Evolutionary conservation across 2,888 invertebrate species (phyloP).

Genomic region (Troides aeacus): DNA sequence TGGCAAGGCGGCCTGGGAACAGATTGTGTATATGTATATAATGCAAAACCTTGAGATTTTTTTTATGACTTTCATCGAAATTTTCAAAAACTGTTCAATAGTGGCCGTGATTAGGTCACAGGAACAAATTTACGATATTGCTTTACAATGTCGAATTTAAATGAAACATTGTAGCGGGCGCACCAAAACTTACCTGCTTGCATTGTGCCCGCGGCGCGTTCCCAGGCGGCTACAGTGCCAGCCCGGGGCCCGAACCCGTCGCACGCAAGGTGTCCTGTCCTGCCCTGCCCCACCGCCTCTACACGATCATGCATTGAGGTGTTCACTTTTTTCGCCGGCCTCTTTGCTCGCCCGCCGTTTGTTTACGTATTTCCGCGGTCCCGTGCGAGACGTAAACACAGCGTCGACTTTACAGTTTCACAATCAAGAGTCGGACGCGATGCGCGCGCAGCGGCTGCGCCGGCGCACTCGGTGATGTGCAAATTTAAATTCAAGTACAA

Average conservation of each 20-base stretch:
- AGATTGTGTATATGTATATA: no score
- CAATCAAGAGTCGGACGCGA: conserved; percentile 21
- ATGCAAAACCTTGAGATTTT: no score
- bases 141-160: no score
- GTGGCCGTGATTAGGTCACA: no score
- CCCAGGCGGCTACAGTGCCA: conserved; percentile 38
- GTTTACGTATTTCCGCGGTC: conserved; percentile 26
- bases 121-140: no score
- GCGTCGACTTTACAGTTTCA: conserved; percentile 6
- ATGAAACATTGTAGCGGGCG: no score
- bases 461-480: conserved; percentile 48
- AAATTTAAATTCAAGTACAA: conserved; percentile 62
- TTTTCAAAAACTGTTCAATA: no score
- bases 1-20: no score
- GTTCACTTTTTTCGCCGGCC: conserved; percentile 13
- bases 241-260: conserved; percentile 37
- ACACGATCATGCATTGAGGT: background rate
- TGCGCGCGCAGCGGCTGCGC: conserved; percentile 50
- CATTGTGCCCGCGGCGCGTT: conserved; percentile 40
- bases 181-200: conserved; percentile 42
- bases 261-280: conserved; percentile 48
- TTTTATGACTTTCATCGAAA: no score
- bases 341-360: conserved; percentile 24
- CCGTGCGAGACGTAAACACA: conserved; percentile 35
- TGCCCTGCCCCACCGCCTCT: background rate